Base-by-base conservation (phyloP, 2,113 vertebrate species). In the Nematolebias whitei region DNA sequence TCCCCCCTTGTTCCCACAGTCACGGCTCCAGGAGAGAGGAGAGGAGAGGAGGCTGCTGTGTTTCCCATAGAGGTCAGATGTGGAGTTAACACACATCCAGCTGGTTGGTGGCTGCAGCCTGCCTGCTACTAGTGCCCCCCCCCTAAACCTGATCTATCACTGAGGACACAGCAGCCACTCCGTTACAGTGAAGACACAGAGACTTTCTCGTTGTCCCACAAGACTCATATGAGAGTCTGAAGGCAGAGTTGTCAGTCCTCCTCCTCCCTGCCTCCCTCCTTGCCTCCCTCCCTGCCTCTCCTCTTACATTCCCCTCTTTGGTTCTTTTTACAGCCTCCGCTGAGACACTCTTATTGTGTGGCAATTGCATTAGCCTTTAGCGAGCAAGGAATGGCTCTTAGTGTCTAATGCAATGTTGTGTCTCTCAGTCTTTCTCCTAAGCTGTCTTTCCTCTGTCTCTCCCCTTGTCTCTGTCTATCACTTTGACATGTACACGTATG, bases 281-380 rank as follows among this genome's bases (percentile, higher is more conserved):
- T 67, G 57, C 70, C 69, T 80, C 80, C 70, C 54, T 80, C 68
- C 54, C 66, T 73, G 75, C 82, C 78, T 85, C 82, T 85, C 85
- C 77, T 84, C 82, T 86, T 88, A 87, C 84, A 84, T 74, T 85
- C 73, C 84, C 71, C 83, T 81, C 83, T 79, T 68, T 54, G 49
- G 71, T 73, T 84, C 78, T 83, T 89, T 87, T 85, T 82, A 82
- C 88, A 87, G 83, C 84, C 86, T 92, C 90, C 80, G 26, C 78
- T 83, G 85, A 92, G 90, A 89, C 84, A 74, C 79, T 88, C 84
- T 92, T 86, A 88, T 88, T 88, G 87, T 88, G 87, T 88, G 81
- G 87, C 90, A 90, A 92, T 92, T 92, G 88, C 89, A 92, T 92
- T 93, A 93, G 87, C 86, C 89, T 89, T 89, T 83, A 88, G 84